Percentiles rank a stretch among this genome's conserved stretches.
Evolutionary conservation across 2,797 vertebrate species (phyloP).

Genomic region (Astyanax mexicanus): DNA sequence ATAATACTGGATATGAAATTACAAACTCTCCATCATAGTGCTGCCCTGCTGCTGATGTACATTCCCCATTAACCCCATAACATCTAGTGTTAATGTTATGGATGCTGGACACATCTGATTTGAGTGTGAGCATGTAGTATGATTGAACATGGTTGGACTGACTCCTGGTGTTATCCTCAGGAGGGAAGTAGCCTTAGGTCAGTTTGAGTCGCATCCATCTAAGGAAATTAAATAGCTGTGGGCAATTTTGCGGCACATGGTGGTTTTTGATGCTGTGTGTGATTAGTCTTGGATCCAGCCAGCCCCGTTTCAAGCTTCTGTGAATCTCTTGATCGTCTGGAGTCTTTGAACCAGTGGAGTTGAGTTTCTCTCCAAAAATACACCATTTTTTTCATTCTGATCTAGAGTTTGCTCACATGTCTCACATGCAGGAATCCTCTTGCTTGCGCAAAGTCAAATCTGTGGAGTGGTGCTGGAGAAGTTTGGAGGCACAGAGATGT

Average conservation of each 20-base stretch:
- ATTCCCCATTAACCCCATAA: background rate
- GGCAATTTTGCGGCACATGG: background rate
- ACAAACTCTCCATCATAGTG: background rate
- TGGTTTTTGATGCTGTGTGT: background rate
- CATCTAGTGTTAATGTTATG: background rate
- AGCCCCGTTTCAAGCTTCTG: background rate
- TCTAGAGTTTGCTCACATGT: background rate
- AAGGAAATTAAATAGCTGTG: slow-evolving; percentile 17
- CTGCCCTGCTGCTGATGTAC: background rate
- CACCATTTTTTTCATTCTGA: background rate
- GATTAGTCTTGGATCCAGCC: background rate
- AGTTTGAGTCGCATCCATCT: slow-evolving; percentile 2
- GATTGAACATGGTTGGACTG: background rate
- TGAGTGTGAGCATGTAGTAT: background rate
- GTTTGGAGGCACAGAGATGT: slow-evolving; percentile 10
- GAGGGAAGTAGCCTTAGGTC: background rate
- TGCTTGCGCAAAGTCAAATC: background rate
- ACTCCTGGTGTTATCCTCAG: background rate
- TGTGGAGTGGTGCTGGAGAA: background rate
- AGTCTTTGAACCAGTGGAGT: background rate
- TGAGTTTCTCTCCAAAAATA: background rate
- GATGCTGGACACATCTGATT: background rate
- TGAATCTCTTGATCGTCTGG: background rate
- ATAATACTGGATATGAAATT: background rate
- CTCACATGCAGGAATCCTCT: slow-evolving; percentile 1